These are phyloP conservation scores for Acanthisitta chloris DNA, from an alignment of 2,113 vertebrate genomes.

Conservation along the genomic window DNA sequence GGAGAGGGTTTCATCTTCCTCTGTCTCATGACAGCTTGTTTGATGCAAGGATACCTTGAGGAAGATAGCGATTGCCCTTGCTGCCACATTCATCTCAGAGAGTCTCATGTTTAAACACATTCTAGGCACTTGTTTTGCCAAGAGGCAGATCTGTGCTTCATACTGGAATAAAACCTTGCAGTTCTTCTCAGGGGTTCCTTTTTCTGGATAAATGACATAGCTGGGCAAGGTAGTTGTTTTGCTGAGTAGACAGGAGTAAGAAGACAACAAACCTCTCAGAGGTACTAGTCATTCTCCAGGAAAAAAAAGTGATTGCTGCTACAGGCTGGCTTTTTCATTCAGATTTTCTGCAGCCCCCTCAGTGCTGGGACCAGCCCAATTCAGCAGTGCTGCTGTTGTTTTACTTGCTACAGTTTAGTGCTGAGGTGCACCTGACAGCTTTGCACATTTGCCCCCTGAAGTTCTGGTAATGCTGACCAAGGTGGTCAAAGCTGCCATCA, in stretches of 20 bases:
- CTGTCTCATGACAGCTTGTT: not conserved
- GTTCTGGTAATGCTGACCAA: not conserved
- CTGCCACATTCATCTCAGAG: not conserved
- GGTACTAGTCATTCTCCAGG: not conserved
- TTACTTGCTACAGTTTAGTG: not conserved
- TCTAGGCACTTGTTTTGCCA: not conserved
- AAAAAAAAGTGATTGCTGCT: not conserved
- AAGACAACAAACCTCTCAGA: not conserved
- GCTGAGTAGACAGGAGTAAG: not conserved
- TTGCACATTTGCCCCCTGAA: not conserved
- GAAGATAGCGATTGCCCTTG: not conserved
- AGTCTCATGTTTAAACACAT: not conserved
- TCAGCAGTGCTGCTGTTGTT: not conserved
- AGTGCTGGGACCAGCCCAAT: not conserved
- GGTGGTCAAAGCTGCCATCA: not conserved
- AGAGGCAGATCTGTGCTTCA: not conserved
- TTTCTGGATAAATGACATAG: not conserved
- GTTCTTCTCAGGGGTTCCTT: not conserved
- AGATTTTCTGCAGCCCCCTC: not conserved
- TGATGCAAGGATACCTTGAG: not conserved
- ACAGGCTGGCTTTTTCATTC: not conserved
- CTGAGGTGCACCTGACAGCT: not conserved
- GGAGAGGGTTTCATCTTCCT: not conserved
- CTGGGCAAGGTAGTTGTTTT: not conserved
- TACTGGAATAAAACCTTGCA: not conserved